Percentiles rank a stretch among this genome's conserved stretches.
phyloP scores from a whole-genome alignment of 2,797 vertebrate genomes.

The Hirundo rustica region DNA sequence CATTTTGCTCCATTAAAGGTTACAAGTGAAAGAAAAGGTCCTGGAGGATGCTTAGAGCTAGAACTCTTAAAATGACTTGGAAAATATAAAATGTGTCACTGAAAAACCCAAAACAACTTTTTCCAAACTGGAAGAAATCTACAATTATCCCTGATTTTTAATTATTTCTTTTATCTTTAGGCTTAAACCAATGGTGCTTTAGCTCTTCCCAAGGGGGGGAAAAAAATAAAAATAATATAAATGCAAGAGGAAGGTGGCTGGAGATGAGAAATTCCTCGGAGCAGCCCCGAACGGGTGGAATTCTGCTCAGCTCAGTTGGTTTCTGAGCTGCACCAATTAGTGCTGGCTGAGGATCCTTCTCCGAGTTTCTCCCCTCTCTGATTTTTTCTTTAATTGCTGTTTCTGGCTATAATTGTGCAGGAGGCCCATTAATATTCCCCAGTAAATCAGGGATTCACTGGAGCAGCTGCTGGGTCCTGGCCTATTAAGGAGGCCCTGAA shows the following conservation, averaged over 20 bases:
- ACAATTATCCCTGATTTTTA: not conserved
- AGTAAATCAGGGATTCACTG: not conserved
- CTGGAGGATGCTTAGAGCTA: not conserved
- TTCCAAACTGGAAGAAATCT: not conserved
- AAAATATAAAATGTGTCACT: not conserved
- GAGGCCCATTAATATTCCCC: conserved; percentile 9
- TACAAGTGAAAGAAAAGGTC: not conserved
- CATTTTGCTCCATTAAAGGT: not conserved
- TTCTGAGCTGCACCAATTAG: not conserved
- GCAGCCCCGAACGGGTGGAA: not conserved
- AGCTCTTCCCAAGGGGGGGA: not conserved
- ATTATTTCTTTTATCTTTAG: not conserved
- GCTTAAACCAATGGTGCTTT: not conserved
- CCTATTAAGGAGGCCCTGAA: conserved; percentile 25
- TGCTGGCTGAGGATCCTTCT: not conserved
- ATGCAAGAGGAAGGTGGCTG: not conserved
- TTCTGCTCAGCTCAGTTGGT: not conserved
- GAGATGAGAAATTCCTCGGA: not conserved
- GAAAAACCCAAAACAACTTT: not conserved
- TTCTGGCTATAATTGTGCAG: conserved; percentile 24
- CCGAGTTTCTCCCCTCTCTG: not conserved
- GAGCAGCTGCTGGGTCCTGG: not conserved
- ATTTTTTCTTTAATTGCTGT: conserved; percentile 28
- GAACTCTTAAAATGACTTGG: not conserved
- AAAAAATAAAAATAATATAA: not conserved